phyloP scores from a whole-genome alignment of 2,888 invertebrate species.

The Drosophila atripex region DNA sequence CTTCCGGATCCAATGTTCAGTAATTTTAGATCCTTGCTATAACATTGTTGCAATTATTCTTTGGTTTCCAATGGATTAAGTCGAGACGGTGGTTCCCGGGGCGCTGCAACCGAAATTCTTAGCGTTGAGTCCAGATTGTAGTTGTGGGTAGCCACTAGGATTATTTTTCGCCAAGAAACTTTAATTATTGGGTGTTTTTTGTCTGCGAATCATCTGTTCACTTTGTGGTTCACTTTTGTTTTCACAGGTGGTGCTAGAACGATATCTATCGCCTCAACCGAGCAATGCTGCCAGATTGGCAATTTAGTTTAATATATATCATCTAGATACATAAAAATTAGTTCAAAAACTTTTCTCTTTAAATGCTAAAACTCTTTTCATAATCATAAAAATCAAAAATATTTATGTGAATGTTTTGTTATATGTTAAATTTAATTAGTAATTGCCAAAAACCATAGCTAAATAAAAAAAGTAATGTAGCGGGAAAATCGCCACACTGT shows the following conservation, averaged over 20 bases:
- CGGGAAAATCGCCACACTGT: background rate
- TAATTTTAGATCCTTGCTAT: conserved; percentile 1
- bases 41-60: conserved; percentile 2
- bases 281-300: no score
- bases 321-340: no score
- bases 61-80: conserved; percentile 21
- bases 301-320: no score
- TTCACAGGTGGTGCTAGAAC: conserved; percentile 22
- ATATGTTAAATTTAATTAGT: no score
- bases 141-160: no score
- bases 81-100: background rate
- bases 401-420: no score
- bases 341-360: no score
- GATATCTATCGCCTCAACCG: conserved; percentile 13
- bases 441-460: no score
- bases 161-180: conserved; percentile 2
- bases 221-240: conserved; percentile 4
- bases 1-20: background rate
- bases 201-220: conserved; percentile 12
- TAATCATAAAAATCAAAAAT: no score
- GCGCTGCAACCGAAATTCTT: conserved; percentile 5
- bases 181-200: conserved; percentile 36
- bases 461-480: background rate
- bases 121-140: background rate
- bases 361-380: no score